Evolutionary conservation across 2,888 invertebrate genomes (phyloP).

Genomic region (Anorthoa munda): DNA sequence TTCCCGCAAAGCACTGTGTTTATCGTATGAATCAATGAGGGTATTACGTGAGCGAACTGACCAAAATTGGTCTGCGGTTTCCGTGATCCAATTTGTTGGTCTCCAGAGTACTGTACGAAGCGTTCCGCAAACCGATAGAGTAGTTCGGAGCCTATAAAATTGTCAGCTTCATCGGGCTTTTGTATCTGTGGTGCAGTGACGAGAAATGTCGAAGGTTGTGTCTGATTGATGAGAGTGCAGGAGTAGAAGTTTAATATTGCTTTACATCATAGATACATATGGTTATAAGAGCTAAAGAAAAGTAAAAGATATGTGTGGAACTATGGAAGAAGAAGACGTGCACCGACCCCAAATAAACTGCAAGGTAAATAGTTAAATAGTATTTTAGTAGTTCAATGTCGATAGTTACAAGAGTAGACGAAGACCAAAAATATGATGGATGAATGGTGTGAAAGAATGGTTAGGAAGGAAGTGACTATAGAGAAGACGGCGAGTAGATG

Average conservation of each 20-base stretch:
- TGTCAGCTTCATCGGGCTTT: constrained; percentile 9
- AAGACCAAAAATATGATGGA: not conserved
- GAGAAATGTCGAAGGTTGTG: not conserved
- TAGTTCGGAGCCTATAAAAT: constrained; percentile 35
- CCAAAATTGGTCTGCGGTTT: constrained; percentile 81
- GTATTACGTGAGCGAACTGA: constrained; percentile 78
- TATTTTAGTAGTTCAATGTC: not conserved
- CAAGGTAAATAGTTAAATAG: too few relatives aligned
- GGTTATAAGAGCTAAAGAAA: too few relatives aligned
- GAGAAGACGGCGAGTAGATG: not conserved
- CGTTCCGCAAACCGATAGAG: constrained; percentile 62
- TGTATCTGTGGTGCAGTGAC: not conserved
- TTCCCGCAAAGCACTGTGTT: constrained; percentile 66
- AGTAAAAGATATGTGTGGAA: too few relatives aligned
- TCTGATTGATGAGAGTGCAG: not conserved
- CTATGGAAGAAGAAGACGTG: too few relatives aligned
- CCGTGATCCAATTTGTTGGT: constrained; percentile 76
- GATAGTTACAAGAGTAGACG: not conserved
- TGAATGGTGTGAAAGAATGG: fast-evolving
- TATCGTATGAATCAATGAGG: constrained; percentile 77
- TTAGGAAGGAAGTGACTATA: not conserved
- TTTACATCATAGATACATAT: not conserved
- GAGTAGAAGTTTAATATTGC: not conserved
- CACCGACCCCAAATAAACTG: too few relatives aligned
- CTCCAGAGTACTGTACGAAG: constrained; percentile 61